Evolutionary conservation across 2,797 vertebrate species (phyloP).

Genomic region (Tokudaia muenninki): DNA sequence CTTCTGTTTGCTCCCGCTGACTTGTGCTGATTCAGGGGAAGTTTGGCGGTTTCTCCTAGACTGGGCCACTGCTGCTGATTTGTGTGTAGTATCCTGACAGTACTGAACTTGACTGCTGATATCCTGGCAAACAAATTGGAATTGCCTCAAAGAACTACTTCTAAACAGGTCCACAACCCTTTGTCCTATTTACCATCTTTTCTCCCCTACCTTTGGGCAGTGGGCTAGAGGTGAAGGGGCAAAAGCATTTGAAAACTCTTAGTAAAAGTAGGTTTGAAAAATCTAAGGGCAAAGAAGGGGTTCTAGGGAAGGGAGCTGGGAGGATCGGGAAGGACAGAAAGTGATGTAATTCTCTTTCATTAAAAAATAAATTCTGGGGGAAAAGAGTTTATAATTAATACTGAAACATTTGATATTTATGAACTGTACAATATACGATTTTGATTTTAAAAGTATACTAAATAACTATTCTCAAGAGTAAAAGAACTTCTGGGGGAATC

Average conservation of each 20-base stretch:
- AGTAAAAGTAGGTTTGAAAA: background rate
- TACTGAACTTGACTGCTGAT: background rate
- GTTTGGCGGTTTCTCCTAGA: background rate
- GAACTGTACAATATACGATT: background rate
- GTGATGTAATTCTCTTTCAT: background rate
- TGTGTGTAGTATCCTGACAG: background rate
- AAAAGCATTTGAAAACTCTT: background rate
- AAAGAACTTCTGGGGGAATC: no score
- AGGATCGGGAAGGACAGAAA: background rate
- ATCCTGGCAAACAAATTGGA: background rate
- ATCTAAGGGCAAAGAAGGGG: background rate
- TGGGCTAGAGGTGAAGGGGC: background rate
- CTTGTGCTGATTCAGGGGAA: background rate
- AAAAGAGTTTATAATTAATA: background rate
- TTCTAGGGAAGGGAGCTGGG: no score
- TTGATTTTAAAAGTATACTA: slow-evolving; percentile 35
- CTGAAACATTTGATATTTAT: slow-evolving; percentile 40
- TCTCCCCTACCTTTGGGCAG: background rate
- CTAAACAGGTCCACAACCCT: background rate
- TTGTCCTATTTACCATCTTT: background rate
- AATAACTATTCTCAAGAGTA: background rate
- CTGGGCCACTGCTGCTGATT: background rate
- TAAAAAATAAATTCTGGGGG: background rate
- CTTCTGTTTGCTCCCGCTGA: background rate
- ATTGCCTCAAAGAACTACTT: background rate